These are phyloP conservation scores for Allolobophora icterica DNA, from an alignment of 2,888 invertebrate species.

Conservation along the genomic window DNA sequence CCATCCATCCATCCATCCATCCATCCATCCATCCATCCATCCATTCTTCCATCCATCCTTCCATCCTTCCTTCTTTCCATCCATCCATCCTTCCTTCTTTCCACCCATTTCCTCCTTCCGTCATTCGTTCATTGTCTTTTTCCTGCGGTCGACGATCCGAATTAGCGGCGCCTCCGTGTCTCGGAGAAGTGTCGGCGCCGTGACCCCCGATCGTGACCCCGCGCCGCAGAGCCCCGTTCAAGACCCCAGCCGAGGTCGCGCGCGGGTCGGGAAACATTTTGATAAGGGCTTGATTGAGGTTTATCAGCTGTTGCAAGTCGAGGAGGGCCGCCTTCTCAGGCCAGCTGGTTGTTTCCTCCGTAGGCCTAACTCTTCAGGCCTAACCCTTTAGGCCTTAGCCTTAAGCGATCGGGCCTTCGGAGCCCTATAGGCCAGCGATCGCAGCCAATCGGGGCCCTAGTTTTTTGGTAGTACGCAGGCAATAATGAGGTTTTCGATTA, in stretches of 20 bases:
- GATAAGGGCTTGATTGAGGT: slow-evolving; percentile 25
- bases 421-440: not conserved
- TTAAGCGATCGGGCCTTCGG: no score
- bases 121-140: slow-evolving; percentile 6
- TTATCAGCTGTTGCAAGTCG: slow-evolving; percentile 23
- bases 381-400: not conserved
- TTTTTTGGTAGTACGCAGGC: not conserved
- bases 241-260: not conserved
- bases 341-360: not conserved
- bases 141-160: not conserved
- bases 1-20: not conserved
- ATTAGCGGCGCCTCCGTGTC: not conserved
- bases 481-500: not conserved
- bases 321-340: not conserved
- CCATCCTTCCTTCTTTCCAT: not conserved
- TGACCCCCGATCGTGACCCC: not conserved
- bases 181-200: slow-evolving; percentile 20
- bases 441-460: not conserved
- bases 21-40: not conserved
- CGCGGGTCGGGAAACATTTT: slow-evolving; percentile 25
- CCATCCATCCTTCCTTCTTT: not conserved
- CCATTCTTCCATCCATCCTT: not conserved
- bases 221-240: not conserved
- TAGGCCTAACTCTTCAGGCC: not conserved
- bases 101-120: not conserved